phyloP scores from a whole-genome alignment of 2,113 vertebrate species.

The Axis porcinus region DNA sequence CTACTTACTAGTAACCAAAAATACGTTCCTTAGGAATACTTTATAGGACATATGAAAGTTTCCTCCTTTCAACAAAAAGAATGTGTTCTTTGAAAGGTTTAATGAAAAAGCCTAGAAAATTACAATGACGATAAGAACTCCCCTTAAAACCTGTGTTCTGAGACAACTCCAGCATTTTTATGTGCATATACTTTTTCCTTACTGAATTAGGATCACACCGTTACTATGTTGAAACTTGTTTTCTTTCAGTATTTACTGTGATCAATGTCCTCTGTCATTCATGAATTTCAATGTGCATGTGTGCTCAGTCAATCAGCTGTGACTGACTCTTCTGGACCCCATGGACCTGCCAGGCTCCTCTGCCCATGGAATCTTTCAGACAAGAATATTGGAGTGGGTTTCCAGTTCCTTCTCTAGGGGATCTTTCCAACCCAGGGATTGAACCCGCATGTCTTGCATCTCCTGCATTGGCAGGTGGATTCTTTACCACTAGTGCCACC shows the following conservation, averaged over 20 bases:
- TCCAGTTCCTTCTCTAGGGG: neutral
- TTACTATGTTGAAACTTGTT: neutral
- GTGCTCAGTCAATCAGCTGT: neutral
- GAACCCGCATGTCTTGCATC: accelerated
- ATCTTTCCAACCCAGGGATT: neutral
- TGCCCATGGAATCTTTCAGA: neutral
- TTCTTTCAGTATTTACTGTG: neutral
- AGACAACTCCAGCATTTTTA: neutral
- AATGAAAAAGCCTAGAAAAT: neutral
- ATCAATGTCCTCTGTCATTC: neutral
- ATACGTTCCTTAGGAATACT: neutral
- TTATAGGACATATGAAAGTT: neutral
- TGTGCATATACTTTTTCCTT: neutral
- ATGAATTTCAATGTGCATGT: neutral
- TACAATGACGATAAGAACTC: neutral
- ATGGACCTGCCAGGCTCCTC: neutral
- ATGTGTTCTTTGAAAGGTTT: neutral
- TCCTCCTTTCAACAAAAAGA: neutral
- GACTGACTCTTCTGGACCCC: neutral
- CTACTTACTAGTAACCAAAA: neutral
- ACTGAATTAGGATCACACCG: neutral
- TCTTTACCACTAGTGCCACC: neutral
- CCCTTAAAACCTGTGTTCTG: neutral
- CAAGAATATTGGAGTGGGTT: neutral
- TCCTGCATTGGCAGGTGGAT: neutral